Percentiles rank a stretch among this genome's conserved stretches.
Conservation (phyloP, 2,113 vertebrate genomes). For the Ailurus styani region DNA sequence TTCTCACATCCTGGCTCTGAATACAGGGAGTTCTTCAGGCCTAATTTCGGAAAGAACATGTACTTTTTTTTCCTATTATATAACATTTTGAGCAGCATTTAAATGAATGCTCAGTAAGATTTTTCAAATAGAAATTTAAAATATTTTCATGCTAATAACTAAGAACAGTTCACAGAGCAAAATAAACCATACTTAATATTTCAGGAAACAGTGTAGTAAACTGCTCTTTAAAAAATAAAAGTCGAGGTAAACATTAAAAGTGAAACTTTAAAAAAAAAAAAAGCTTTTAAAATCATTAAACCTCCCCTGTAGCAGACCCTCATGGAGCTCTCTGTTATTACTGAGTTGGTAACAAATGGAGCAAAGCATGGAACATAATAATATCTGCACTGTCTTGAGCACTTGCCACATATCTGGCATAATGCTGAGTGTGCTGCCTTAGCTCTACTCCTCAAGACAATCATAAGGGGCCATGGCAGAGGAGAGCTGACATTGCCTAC, state of each 20-base stretch:
- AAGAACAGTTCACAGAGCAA: constrained; percentile 3
- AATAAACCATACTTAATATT: constrained; percentile 4
- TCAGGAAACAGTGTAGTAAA: not conserved
- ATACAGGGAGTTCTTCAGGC: not conserved
- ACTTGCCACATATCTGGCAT: not conserved
- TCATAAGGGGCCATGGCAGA: not conserved
- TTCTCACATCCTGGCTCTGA: not conserved
- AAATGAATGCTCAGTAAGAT: constrained; percentile 22
- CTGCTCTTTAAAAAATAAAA: not conserved
- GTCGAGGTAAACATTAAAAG: not conserved
- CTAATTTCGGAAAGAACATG: constrained; percentile 28
- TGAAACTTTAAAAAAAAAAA: not conserved
- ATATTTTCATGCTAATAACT: not conserved
- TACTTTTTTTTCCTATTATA: not conserved
- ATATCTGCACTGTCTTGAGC: not conserved
- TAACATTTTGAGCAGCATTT: constrained; percentile 29
- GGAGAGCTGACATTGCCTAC: not conserved
- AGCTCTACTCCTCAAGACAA: not conserved
- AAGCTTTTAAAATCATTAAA: not conserved
- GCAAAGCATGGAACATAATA: not conserved
- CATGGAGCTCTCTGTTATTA: not conserved
- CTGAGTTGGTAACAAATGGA: not conserved
- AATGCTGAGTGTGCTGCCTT: not conserved
- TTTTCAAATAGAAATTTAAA: constrained; percentile 20
- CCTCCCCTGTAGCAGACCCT: not conserved